Percentiles rank a stretch among this genome's conserved stretches.
phyloP scores from a whole-genome alignment of 1,140 invertebrate genomes.

The Lethocerus indicus region DNA sequence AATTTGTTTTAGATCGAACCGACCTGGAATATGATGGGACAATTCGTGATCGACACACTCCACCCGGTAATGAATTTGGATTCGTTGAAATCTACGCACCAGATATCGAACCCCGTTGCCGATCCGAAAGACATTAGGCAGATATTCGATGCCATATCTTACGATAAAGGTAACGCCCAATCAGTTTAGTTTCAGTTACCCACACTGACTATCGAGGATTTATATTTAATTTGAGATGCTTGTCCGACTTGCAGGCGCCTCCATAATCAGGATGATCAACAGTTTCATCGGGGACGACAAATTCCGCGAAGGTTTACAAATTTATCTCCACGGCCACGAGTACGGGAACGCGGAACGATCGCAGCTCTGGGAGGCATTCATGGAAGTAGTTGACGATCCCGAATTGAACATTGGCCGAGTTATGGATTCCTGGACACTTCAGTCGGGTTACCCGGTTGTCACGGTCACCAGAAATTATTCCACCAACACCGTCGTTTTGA shows the following conservation, averaged over 20 bases:
- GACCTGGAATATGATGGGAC: no score
- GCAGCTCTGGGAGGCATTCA: conserved; percentile 64
- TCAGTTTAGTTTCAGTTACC: no score
- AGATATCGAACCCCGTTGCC: conserved; percentile 35
- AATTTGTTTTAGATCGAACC: no score
- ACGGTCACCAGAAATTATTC: conserved; percentile 24
- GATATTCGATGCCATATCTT: conserved; percentile 77
- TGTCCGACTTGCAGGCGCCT: conserved; percentile 49
- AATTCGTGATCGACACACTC: no score
- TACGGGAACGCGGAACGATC: conserved; percentile 60
- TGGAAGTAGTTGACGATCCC: conserved; percentile 21
- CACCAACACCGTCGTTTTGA: conserved; percentile 25
- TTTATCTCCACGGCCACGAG: conserved; percentile 40
- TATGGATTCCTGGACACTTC: conserved; percentile 31
- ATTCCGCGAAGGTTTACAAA: conserved; percentile 48
- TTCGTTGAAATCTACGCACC: conserved; percentile 37
- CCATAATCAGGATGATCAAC: conserved; percentile 90
- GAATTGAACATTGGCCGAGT: conserved; percentile 13
- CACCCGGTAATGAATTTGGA: conserved; percentile 33
- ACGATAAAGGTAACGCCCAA: conserved; percentile 60
- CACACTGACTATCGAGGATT: no score
- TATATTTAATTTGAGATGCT: no score
- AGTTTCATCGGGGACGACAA: conserved; percentile 66
- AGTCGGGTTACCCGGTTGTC: conserved; percentile 36
- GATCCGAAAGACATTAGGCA: conserved; percentile 61